Conservation (phyloP, 1,140 invertebrate species). For the Drosophila parabipectinata region DNA sequence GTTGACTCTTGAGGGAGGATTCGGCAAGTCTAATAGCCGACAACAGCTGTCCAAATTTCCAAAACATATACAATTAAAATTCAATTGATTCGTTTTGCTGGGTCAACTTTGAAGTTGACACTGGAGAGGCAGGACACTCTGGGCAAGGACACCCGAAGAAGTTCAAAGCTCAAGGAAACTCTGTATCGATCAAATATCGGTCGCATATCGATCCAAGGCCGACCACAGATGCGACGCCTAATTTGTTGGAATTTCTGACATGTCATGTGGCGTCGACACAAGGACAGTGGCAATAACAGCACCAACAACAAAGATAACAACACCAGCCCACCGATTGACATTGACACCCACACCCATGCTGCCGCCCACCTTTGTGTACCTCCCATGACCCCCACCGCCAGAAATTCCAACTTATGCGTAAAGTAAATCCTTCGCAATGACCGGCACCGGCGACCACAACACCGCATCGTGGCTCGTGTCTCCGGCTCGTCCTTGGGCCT, state of each 20-base stretch:
- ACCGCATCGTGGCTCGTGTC: slow-evolving; percentile 42
- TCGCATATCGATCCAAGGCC: slow-evolving; percentile 60
- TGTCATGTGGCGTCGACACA: slow-evolving; percentile 59
- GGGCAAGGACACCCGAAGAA: slow-evolving; percentile 67
- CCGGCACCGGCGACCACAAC: slow-evolving; percentile 13
- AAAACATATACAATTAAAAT: slow-evolving; percentile 61
- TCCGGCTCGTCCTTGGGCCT: slow-evolving; percentile 57
- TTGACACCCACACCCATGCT: slow-evolving; percentile 38
- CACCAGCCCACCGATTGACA: slow-evolving; percentile 36
- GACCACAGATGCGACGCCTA: slow-evolving; percentile 65
- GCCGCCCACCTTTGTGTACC: neutral
- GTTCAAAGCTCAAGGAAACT: slow-evolving; percentile 54
- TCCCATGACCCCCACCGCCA: slow-evolving; percentile 7
- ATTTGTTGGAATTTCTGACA: slow-evolving; percentile 65
- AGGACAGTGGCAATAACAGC: slow-evolving; percentile 36
- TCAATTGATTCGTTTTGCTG: slow-evolving; percentile 36
- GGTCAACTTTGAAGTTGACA: neutral
- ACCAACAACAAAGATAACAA: slow-evolving; percentile 25
- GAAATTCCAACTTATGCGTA: slow-evolving; percentile 56
- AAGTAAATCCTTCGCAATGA: slow-evolving; percentile 45
- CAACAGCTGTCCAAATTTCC: slow-evolving; percentile 72
- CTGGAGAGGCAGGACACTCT: neutral
- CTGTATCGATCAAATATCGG: slow-evolving; percentile 68
- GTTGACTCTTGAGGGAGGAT: neutral
- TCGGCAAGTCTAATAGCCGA: slow-evolving; percentile 23